These are phyloP conservation scores for Brenthis ino DNA, from an alignment of 2,888 invertebrate genomes.

Conservation along the genomic window DNA sequence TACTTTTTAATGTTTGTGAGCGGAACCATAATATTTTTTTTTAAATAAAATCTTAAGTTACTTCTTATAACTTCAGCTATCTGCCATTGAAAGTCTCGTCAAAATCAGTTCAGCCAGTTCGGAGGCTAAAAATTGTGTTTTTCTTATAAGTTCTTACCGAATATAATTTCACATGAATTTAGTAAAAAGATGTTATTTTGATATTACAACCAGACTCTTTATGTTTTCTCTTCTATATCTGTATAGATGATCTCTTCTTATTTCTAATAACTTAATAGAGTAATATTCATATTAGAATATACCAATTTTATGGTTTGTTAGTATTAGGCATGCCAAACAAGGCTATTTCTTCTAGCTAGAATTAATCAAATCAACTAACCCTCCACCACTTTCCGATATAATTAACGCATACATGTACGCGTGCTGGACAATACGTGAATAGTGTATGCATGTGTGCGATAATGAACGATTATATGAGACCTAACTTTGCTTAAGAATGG, in stretches of 20 bases:
- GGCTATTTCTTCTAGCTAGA: slow-evolving; percentile 74
- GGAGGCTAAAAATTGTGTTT: too few species aligned
- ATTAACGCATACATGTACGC: slow-evolving; percentile 78
- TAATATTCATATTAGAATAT: slow-evolving; percentile 51
- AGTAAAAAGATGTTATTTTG: background rate
- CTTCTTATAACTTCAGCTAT: too few species aligned
- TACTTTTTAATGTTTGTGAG: too few species aligned
- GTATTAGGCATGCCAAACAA: slow-evolving; percentile 60
- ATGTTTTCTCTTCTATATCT: too few species aligned
- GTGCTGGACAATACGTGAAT: slow-evolving; percentile 73
- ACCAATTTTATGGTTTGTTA: slow-evolving; percentile 73
- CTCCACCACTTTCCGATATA: slow-evolving; percentile 82
- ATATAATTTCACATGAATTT: too few species aligned
- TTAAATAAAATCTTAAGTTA: too few species aligned
- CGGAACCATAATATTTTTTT: too few species aligned
- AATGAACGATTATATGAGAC: slow-evolving; percentile 81
- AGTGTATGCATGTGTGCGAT: slow-evolving; percentile 72
- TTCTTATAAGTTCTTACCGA: too few species aligned
- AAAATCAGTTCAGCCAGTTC: too few species aligned
- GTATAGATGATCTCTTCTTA: too few species aligned
- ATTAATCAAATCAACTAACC: slow-evolving; percentile 83
- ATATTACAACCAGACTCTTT: background rate
- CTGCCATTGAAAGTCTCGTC: too few species aligned
- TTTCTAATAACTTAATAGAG: slow-evolving; percentile 10
- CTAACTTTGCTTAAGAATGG: slow-evolving; percentile 65